These are phyloP conservation scores for Sylvietta virens DNA, from an alignment of 2,113 vertebrate species.

Conservation along the genomic window DNA sequence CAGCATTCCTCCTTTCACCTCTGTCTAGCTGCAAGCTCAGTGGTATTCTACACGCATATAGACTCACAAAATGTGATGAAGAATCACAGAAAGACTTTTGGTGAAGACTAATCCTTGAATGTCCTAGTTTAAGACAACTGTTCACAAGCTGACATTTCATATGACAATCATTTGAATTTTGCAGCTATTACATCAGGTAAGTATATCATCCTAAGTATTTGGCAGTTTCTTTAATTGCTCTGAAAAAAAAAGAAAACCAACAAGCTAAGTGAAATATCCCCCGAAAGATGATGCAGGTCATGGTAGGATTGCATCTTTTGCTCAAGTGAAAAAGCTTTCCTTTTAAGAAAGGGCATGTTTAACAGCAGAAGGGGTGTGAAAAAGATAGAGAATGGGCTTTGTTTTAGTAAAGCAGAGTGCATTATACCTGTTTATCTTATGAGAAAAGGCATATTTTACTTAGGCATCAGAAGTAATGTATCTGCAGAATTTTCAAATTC, in stretches of 20 bases:
- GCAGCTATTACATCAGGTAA: neutral
- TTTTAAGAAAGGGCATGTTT: neutral
- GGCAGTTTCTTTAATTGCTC: neutral
- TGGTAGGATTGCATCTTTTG: neutral
- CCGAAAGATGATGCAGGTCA: neutral
- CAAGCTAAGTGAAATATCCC: neutral
- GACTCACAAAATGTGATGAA: neutral
- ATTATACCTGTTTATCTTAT: neutral
- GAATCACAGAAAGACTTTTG: neutral
- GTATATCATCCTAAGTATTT: neutral
- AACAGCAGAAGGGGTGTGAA: neutral
- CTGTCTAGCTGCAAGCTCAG: neutral
- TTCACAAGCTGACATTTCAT: neutral
- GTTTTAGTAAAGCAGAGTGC: neutral
- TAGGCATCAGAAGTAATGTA: neutral
- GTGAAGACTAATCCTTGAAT: neutral
- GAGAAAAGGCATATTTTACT: rapidly evolving
- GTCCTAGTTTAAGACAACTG: neutral
- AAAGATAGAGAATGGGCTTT: neutral
- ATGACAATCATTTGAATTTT: neutral
- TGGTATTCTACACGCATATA: rapidly evolving
- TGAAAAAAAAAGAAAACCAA: neutral
- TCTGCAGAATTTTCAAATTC: neutral
- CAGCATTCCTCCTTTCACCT: neutral
- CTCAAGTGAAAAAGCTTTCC: neutral